Evolutionary conservation across 2,113 vertebrate species (phyloP).

Genomic region (Hyperoodon ampullatus): DNA sequence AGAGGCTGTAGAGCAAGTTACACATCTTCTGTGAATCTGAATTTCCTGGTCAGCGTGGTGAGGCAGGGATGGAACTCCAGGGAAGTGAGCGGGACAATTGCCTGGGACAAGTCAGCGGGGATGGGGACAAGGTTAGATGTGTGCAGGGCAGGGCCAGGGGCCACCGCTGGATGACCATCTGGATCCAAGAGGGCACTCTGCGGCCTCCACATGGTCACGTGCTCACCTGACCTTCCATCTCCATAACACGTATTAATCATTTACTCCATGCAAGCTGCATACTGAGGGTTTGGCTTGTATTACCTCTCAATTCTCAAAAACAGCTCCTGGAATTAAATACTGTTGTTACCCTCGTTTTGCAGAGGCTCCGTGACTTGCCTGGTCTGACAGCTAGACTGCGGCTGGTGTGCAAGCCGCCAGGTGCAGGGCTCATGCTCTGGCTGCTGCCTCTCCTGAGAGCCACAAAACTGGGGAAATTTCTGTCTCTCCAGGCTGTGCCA

Average conservation of each 20-base stretch:
- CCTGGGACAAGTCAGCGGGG: background rate
- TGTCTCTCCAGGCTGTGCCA: rapidly evolving
- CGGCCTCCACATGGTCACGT: rapidly evolving
- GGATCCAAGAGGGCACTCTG: background rate
- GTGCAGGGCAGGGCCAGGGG: rapidly evolving
- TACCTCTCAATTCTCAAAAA: background rate
- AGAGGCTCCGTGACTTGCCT: background rate
- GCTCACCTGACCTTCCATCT: background rate
- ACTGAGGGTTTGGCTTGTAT: background rate
- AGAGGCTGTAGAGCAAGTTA: background rate
- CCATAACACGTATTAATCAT: background rate
- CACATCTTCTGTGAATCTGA: background rate
- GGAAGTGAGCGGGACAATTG: rapidly evolving
- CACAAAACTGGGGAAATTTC: too few relatives aligned
- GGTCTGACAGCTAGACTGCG: background rate
- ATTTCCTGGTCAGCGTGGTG: background rate
- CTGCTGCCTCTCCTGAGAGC: background rate
- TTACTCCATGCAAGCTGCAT: background rate
- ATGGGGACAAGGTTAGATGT: rapidly evolving
- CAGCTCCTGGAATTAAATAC: background rate
- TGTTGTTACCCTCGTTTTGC: too few relatives aligned
- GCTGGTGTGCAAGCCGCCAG: rapidly evolving
- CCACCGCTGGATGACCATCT: rapidly evolving
- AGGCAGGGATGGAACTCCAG: background rate
- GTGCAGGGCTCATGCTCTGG: rapidly evolving